Percentiles rank a stretch among this genome's conserved stretches.
phyloP scores from a whole-genome alignment of 2,888 invertebrate genomes.

The Microctonus hyperodae region DNA sequence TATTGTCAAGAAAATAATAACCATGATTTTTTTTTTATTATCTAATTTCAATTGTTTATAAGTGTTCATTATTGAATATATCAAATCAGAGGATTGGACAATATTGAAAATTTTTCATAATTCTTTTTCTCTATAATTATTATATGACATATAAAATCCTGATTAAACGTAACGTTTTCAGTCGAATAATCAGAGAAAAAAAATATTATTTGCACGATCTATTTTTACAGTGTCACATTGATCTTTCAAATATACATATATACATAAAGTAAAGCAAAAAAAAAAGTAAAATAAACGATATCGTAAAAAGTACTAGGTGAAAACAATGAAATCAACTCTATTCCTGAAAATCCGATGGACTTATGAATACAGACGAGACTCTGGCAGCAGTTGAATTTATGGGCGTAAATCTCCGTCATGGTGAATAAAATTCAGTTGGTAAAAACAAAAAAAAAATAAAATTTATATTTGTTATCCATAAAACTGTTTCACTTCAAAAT shows the following conservation, averaged over 20 bases:
- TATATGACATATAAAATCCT: too few species aligned
- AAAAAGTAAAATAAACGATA: not conserved
- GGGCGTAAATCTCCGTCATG: constrained; percentile 13
- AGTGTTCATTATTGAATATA: too few species aligned
- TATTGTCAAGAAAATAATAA: not conserved
- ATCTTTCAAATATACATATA: not conserved
- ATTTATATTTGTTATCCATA: not conserved
- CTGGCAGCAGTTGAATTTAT: not conserved
- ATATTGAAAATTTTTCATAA: too few species aligned
- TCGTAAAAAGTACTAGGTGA: constrained; percentile 9
- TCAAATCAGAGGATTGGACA: too few species aligned
- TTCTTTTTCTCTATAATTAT: too few species aligned
- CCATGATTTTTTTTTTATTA: too few species aligned
- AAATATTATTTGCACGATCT: not conserved
- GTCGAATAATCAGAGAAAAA: not conserved
- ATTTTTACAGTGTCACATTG: not conserved
- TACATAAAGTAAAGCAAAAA: not conserved
- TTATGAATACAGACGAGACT: constrained; percentile 13
- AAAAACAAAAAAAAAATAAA: not conserved
- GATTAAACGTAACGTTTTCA: too few species aligned
- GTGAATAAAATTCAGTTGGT: not conserved
- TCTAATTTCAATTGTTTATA: too few species aligned
- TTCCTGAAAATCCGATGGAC: constrained; percentile 17
- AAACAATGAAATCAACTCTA: constrained; percentile 28
- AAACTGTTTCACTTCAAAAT: not conserved